Conservation (phyloP, 2,888 invertebrate species). For the Pinctada fucata region DNA sequence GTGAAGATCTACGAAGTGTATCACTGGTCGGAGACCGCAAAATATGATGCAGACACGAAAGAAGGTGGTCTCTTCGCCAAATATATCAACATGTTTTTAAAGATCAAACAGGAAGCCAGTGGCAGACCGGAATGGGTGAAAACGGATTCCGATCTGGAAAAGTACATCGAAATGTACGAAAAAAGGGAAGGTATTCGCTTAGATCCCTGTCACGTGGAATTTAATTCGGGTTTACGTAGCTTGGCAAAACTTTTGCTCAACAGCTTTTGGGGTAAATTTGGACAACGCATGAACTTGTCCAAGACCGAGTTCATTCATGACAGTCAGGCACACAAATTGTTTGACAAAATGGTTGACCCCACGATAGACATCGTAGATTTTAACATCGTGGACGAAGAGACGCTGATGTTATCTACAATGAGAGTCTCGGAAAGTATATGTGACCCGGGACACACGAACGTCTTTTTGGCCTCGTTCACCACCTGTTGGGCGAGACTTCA, state of each 20-base stretch:
- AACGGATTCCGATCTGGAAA: no score
- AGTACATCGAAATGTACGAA: background rate
- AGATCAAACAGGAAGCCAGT: no score
- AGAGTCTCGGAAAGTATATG: background rate
- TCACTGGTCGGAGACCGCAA: background rate
- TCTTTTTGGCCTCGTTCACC: slow-evolving; percentile 11
- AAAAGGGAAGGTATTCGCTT: slow-evolving; percentile 33
- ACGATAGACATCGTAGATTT: background rate
- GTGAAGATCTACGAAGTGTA: no score
- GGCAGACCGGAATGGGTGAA: no score
- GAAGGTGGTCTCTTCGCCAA: slow-evolving; percentile 62
- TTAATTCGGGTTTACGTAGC: background rate
- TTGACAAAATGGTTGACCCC: slow-evolving; percentile 7
- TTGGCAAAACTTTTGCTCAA: slow-evolving; percentile 18
- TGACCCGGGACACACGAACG: slow-evolving; percentile 26
- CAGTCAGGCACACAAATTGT: slow-evolving; percentile 9
- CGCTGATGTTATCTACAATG: slow-evolving; percentile 7
- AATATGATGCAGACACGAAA: slow-evolving; percentile 44
- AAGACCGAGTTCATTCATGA: slow-evolving; percentile 7
- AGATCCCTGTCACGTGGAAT: background rate
- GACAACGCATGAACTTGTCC: slow-evolving; percentile 8
- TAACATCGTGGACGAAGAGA: slow-evolving; percentile 26
- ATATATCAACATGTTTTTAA: slow-evolving; percentile 38
- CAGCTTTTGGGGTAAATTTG: slow-evolving; percentile 28
- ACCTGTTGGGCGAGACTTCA: slow-evolving; percentile 27